phyloP scores from a whole-genome alignment of 1,140 invertebrate genomes.

The Metopolophium dirhodum region DNA sequence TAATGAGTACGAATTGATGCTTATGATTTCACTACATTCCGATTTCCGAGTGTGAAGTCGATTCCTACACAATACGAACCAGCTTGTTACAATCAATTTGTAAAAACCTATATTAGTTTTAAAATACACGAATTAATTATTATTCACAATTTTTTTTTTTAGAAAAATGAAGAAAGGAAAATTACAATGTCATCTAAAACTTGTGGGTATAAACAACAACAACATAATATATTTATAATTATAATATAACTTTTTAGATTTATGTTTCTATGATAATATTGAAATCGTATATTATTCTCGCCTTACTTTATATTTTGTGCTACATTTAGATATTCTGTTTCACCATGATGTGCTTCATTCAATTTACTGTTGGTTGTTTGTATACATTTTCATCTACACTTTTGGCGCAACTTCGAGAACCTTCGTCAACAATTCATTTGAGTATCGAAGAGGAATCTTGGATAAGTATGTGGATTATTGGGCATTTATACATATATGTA shows the following conservation, averaged over 20 bases:
- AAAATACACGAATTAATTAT: too few relatives aligned
- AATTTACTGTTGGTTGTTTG: not conserved
- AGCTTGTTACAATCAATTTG: too few relatives aligned
- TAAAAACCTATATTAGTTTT: too few relatives aligned
- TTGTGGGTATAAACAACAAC: not conserved
- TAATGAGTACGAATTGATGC: too few relatives aligned
- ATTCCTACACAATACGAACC: too few relatives aligned
- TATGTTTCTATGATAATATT: not conserved
- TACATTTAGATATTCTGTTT: not conserved
- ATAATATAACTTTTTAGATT: not conserved
- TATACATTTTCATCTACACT: not conserved
- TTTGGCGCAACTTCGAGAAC: not conserved
- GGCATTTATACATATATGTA: not conserved
- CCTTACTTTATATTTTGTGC: not conserved
- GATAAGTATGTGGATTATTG: not conserved
- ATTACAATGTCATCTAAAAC: not conserved
- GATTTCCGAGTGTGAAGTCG: too few relatives aligned
- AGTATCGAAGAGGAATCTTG: conserved; percentile 1
- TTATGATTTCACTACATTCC: too few relatives aligned
- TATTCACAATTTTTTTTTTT: too few relatives aligned
- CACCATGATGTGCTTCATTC: not conserved
- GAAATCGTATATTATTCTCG: too few relatives aligned
- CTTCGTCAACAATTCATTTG: not conserved
- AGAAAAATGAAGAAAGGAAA: not conserved
- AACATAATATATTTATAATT: not conserved